Evolutionary conservation across 1,140 invertebrate genomes (phyloP).

Genomic region (Anastatus disparis): DNA sequence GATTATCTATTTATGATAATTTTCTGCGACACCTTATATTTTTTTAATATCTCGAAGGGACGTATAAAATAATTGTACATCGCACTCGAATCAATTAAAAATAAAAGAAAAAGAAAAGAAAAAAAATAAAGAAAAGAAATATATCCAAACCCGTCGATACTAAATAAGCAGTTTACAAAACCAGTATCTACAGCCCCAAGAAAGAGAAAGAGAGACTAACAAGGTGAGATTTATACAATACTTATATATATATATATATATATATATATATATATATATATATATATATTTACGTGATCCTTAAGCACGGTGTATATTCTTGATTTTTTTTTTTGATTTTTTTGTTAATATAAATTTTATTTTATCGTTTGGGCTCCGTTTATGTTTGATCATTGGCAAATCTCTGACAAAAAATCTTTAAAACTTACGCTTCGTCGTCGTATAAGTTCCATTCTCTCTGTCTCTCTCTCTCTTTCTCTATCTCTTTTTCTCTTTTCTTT

Average conservation of each 20-base stretch:
- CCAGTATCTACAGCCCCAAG: background rate
- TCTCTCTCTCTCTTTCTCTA: background rate
- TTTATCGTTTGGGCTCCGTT: conserved; percentile 36
- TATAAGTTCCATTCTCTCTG: conserved; percentile 12
- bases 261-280: too few relatives aligned
- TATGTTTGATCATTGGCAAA: conserved; percentile 7
- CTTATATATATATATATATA: too few relatives aligned
- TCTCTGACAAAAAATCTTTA: conserved; percentile 15
- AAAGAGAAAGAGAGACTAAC: background rate
- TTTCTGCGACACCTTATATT: too few relatives aligned
- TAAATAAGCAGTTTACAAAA: conserved; percentile 13
- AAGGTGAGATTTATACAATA: conserved; percentile 23
- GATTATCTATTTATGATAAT: too few relatives aligned
- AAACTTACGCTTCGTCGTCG: too few relatives aligned
- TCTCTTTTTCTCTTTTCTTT: too few relatives aligned
- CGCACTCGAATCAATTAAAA: background rate
- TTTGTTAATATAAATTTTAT: conserved; percentile 41
- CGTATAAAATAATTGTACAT: too few relatives aligned
- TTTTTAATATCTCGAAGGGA: too few relatives aligned
- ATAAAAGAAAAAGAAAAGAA: conserved; percentile 31
- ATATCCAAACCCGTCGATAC: background rate
- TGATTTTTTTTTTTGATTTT: too few relatives aligned
- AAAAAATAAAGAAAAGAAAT: conserved; percentile 26
- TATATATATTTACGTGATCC: too few relatives aligned
- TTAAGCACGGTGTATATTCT: too few relatives aligned